These are phyloP conservation scores for Melanotaenia trifasciata DNA, from an alignment of 2,797 vertebrate species.

Conservation along the genomic window DNA sequence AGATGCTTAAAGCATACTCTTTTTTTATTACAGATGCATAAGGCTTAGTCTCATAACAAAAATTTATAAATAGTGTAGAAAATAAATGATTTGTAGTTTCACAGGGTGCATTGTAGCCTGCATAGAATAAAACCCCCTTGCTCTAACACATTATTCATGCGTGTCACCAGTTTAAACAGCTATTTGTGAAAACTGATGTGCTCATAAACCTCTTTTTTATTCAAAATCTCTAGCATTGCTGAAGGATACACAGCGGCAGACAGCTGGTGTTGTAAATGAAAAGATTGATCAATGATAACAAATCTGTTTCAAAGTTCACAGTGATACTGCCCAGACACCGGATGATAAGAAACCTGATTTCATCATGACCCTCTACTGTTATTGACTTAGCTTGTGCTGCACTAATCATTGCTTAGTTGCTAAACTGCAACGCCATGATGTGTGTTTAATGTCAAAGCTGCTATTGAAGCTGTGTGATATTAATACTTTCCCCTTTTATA, in stretches of 20 bases:
- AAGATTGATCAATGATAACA: not conserved
- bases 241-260: not conserved
- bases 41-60: not conserved
- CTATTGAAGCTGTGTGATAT: not conserved
- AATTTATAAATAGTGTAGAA: not conserved
- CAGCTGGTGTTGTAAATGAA: not conserved
- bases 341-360: not conserved
- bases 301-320: slow-evolving; percentile 3
- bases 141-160: not conserved
- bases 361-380: not conserved
- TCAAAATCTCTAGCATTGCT: not conserved
- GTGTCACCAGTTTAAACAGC: not conserved
- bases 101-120: not conserved
- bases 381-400: not conserved
- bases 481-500: not conserved
- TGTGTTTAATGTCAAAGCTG: not conserved
- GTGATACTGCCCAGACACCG: not conserved
- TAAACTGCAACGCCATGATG: not conserved
- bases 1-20: no score
- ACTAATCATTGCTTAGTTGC: not conserved
- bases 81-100: not conserved
- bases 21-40: not conserved
- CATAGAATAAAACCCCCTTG: not conserved
- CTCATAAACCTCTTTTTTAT: not conserved
- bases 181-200: not conserved